These are phyloP conservation scores for Torymus auratus DNA, from an alignment of 2,888 invertebrate species.

Conservation along the genomic window DNA sequence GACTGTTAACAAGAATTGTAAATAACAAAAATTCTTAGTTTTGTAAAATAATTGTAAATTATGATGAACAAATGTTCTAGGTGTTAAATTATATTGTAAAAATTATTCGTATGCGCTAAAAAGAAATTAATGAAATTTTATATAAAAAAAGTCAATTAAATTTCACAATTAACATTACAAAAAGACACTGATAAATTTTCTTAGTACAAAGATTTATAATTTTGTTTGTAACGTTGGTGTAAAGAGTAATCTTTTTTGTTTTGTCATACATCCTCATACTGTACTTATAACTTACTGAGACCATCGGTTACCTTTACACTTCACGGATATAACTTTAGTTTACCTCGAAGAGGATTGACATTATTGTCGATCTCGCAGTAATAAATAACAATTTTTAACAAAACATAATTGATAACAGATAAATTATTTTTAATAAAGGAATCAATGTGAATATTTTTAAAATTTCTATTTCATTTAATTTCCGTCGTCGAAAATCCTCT, in stretches of 20 bases:
- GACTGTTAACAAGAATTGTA: constrained; percentile 44
- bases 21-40: constrained; percentile 43
- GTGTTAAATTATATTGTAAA: not conserved
- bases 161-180: constrained; percentile 46
- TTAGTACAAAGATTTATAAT: constrained; percentile 39
- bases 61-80: constrained; percentile 6
- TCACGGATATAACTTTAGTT: no score
- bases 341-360: constrained; percentile 42
- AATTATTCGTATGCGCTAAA: constrained; percentile 5
- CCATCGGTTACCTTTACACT: no score
- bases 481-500: constrained; percentile 19
- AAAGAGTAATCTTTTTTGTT: no score
- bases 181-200: constrained; percentile 10
- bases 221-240: constrained; percentile 11
- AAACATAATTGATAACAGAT: constrained; percentile 39
- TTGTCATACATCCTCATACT: no score
- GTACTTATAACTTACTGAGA: no score
- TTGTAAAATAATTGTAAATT: constrained; percentile 48
- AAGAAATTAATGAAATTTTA: constrained; percentile 5
- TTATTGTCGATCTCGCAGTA: constrained; percentile 19
- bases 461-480: constrained; percentile 4
- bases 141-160: constrained; percentile 7
- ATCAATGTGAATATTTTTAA: constrained; percentile 35
- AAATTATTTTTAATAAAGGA: constrained; percentile 58
- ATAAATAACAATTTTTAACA: constrained; percentile 45